Conservation (phyloP, 2,888 invertebrate species). For the Drosophila nigricruria region DNA sequence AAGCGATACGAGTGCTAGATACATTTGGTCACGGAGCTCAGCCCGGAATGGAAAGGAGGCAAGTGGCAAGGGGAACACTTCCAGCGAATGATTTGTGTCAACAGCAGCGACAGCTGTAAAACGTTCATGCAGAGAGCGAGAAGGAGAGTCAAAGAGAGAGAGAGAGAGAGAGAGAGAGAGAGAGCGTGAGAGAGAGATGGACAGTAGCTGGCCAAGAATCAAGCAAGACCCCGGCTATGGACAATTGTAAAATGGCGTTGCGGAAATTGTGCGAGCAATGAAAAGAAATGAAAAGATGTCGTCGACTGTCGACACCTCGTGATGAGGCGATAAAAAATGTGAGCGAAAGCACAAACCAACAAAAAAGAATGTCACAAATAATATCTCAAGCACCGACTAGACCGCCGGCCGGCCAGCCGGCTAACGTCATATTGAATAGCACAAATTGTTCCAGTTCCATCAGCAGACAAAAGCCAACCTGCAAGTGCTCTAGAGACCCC, state of each 20-base stretch:
- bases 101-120: constrained; percentile 66
- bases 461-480: constrained; percentile 56
- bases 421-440: constrained; percentile 48
- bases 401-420: constrained; percentile 9
- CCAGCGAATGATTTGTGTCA: constrained; percentile 79
- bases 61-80: constrained; percentile 49
- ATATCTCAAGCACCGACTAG: constrained; percentile 34
- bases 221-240: constrained; percentile 44
- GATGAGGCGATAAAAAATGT: constrained; percentile 50
- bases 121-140: constrained; percentile 24
- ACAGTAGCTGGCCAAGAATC: constrained; percentile 40
- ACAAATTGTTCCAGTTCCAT: constrained; percentile 73
- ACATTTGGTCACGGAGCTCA: constrained; percentile 68
- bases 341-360: constrained; percentile 38
- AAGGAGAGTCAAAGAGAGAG: not conserved
- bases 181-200: constrained; percentile 42
- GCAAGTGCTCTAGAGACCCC: constrained; percentile 12
- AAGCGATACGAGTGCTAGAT: constrained; percentile 61
- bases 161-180: constrained; percentile 16
- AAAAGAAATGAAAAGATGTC: constrained; percentile 55
- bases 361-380: constrained; percentile 25
- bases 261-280: constrained; percentile 75
- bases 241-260: constrained; percentile 75
- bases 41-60: constrained; percentile 21
- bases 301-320: constrained; percentile 38